Base-by-base conservation (phyloP, 2,797 vertebrate genomes). In the Hypotaenidia okinawae region DNA sequence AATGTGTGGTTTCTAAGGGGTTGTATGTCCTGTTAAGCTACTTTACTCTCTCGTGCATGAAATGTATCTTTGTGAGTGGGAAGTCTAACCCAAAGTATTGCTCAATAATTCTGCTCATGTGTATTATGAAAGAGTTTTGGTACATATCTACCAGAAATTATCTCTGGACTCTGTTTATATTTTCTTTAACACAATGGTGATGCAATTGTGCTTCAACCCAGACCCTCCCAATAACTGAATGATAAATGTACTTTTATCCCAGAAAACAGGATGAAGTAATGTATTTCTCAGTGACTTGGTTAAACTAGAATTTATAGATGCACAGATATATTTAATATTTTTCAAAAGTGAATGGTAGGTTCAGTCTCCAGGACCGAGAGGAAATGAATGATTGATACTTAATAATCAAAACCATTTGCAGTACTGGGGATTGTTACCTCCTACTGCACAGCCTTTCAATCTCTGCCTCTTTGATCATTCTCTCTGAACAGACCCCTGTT, bases 381-480 rank as follows among this genome's bases (percentile, higher is more conserved):
- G 95, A 98, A 97, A 96, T 97, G 87, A 97, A 93, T 98, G 98
- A 99, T 97, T 98, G 98, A 98, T 98, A 98, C 90, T 88, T 97
- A 97, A 97, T 98, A 98, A 99, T 98, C 95, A 97, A 97, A 98
- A 97, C 98, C 98, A 98, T 98, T 98, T 99, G 98, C 97, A 96
- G 97, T 97, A 95, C 97, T 98, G 90, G 57, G 79, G 92, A 94
- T 97, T 97, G 94, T 97, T 97, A 91, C 87, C 91, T 97, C 96
- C 90, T 97, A 96, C 91, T 84, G 94, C 96, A 97, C 89, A 97
- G 91, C 74, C 90, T 93, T 97, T 98, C 97, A 98, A 95, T 97
- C 96, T 97, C 79, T 96, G 45, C 92, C 63, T 96, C 97, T 98
- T 97, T 98, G 95, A 98, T 98, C 94, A 85, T 98, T 98, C 69